These are phyloP conservation scores for Dasysyrphus albostriatus DNA, from an alignment of 2,888 invertebrate genomes.

Conservation along the genomic window DNA sequence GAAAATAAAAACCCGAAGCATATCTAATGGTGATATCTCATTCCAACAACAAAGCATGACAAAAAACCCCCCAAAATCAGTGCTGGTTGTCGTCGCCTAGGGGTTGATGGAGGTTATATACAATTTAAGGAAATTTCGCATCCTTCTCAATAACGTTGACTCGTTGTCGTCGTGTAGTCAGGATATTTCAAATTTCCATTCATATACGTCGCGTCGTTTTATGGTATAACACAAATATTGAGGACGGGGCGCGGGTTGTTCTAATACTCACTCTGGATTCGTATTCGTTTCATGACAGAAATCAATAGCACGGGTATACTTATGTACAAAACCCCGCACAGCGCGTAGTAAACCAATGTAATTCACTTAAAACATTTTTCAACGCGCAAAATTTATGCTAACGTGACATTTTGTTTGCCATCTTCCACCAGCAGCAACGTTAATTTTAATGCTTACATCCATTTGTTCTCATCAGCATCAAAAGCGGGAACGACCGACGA, in stretches of 20 bases:
- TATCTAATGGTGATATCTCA: slow-evolving; percentile 2
- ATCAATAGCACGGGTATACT: slow-evolving; percentile 29
- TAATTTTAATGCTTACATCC: slow-evolving; percentile 25
- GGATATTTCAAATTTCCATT: slow-evolving; percentile 62
- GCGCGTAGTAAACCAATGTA: slow-evolving; percentile 55
- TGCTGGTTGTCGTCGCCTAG: slow-evolving; percentile 7
- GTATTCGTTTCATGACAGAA: slow-evolving; percentile 20
- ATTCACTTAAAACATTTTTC: slow-evolving; percentile 67
- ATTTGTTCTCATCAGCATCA: slow-evolving; percentile 30
- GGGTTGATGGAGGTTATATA: slow-evolving; percentile 49
- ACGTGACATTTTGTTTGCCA: slow-evolving; percentile 44
- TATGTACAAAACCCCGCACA: background rate
- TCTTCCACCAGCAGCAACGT: background rate
- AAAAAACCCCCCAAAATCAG: background rate
- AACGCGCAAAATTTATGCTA: slow-evolving; percentile 63
- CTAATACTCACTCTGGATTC: background rate
- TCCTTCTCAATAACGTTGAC: slow-evolving; percentile 47
- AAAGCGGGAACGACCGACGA: background rate
- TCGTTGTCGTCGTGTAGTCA: slow-evolving; percentile 37
- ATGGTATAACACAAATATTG: slow-evolving; percentile 20
- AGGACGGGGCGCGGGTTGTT: background rate
- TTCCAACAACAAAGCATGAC: background rate
- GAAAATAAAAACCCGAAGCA: background rate
- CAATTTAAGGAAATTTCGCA: slow-evolving; percentile 47
- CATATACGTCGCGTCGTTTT: slow-evolving; percentile 42